Percentiles rank a stretch among this genome's conserved stretches.
Evolutionary conservation across 2,888 invertebrate genomes (phyloP).

Genomic region (Cephus sareptanus): DNA sequence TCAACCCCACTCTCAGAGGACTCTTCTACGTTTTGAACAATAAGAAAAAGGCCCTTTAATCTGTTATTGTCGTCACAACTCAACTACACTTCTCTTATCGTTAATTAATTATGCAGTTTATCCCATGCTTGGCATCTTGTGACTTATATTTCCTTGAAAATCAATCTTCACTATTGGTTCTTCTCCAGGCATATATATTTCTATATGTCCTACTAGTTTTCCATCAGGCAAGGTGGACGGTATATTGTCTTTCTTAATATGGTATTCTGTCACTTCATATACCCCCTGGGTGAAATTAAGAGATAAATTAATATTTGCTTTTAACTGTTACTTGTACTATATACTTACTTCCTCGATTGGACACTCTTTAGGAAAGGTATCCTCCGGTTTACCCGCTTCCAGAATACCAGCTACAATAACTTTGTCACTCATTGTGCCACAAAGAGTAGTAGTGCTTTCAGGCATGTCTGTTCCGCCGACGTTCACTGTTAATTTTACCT

Average conservation of each 20-base stretch:
- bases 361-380: slow-evolving; percentile 24
- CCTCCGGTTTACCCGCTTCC: slow-evolving; percentile 22
- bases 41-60: neutral
- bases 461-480: slow-evolving; percentile 11
- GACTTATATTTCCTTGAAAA: neutral
- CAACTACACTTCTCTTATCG: neutral
- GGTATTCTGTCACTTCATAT: slow-evolving; percentile 14
- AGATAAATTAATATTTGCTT: neutral
- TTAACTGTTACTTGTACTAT: neutral
- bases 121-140: slow-evolving; percentile 1
- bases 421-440: slow-evolving; percentile 24
- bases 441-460: slow-evolving; percentile 3
- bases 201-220: neutral
- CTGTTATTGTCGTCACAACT: neutral
- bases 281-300: slow-evolving; percentile 21
- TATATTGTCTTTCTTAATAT: slow-evolving; percentile 12
- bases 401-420: slow-evolving; percentile 17
- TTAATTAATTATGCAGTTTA: neutral
- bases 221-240: slow-evolving; percentile 27
- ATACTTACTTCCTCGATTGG: slow-evolving; percentile 25
- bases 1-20: neutral
- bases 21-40: neutral
- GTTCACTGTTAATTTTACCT: slow-evolving; percentile 12
- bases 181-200: slow-evolving; percentile 22
- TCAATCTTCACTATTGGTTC: slow-evolving; percentile 9